Evolutionary conservation across 2,888 invertebrate species (phyloP).

Genomic region (Ypsolopha scabrella): DNA sequence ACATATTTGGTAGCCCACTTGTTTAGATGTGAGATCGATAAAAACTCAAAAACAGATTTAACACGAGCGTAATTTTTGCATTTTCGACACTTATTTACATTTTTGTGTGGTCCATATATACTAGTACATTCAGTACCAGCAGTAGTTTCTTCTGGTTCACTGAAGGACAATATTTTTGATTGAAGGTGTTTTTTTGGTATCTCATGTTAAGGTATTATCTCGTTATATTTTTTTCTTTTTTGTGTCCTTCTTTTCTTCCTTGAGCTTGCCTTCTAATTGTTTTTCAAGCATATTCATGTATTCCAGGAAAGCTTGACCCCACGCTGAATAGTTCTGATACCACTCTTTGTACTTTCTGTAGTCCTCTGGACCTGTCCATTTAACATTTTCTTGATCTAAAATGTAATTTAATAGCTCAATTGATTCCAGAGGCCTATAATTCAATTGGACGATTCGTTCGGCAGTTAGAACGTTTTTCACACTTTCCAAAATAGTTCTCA

Average conservation of each 20-base stretch:
- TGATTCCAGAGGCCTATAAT: slow-evolving; percentile 59
- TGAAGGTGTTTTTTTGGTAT: no score
- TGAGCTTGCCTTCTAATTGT: slow-evolving; percentile 37
- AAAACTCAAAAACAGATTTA: no score
- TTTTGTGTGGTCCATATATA: no score
- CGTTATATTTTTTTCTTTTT: not conserved
- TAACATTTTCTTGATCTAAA: slow-evolving; percentile 29
- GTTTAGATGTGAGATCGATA: no score
- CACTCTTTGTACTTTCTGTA: slow-evolving; percentile 57
- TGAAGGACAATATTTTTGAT: no score
- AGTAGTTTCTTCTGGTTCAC: no score
- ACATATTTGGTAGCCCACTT: no score
- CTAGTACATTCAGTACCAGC: no score
- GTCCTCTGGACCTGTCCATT: slow-evolving; percentile 46
- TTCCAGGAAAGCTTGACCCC: slow-evolving; percentile 34
- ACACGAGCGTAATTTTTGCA: no score
- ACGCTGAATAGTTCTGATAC: slow-evolving; percentile 49
- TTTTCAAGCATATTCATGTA: slow-evolving; percentile 40
- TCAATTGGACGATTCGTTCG: slow-evolving; percentile 60
- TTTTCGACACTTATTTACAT: no score
- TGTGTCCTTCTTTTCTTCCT: slow-evolving; percentile 35
- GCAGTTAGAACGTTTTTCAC: slow-evolving; percentile 53
- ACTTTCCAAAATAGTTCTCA: slow-evolving; percentile 54
- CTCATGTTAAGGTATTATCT: not conserved
- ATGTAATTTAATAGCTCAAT: slow-evolving; percentile 62